Evolutionary conservation across 2,888 invertebrate species (phyloP).

Genomic region (Phortica okadai): DNA sequence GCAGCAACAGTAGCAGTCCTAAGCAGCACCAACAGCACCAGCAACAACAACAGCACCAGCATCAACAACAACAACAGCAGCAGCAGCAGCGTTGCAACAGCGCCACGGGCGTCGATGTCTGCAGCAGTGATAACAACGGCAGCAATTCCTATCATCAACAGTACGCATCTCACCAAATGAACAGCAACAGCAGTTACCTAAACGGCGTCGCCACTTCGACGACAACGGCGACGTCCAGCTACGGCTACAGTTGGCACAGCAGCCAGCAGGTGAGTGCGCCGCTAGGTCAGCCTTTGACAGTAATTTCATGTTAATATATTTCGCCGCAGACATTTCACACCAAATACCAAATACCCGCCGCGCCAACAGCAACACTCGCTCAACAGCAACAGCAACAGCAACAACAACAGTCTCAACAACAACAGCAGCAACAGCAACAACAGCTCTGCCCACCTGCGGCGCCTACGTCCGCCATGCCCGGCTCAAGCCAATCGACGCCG

Average conservation of each 20-base stretch:
- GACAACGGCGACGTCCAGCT: conserved; percentile 32
- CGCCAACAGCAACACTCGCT: conserved; percentile 63
- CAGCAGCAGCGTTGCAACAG: conserved; percentile 62
- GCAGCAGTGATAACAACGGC: conserved; percentile 54
- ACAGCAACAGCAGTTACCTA: conserved; percentile 49
- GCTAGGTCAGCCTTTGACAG: conserved; percentile 8
- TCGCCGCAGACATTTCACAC: conserved; percentile 70
- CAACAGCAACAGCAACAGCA: conserved; percentile 53
- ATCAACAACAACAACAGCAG: conserved; percentile 57
- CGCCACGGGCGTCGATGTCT: conserved; percentile 36
- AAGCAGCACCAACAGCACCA: conserved; percentile 52
- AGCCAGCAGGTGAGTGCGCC: conserved; percentile 71
- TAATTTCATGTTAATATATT: conserved; percentile 7
- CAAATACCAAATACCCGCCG: conserved; percentile 74
- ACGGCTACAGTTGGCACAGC: conserved; percentile 75
- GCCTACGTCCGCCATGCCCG: conserved; percentile 58
- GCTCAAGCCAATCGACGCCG: conserved; percentile 12
- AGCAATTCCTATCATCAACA: conserved; percentile 45
- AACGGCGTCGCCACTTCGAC: conserved; percentile 44
- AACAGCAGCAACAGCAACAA: conserved; percentile 63
- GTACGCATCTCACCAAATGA: conserved; percentile 46
- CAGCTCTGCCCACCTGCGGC: conserved; percentile 72
- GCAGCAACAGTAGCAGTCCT: conserved; percentile 51
- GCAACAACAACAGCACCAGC: conserved; percentile 56
- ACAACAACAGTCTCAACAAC: conserved; percentile 44